These are phyloP conservation scores for Ictalurus furcatus DNA, from an alignment of 2,113 vertebrate genomes.

Conservation along the genomic window DNA sequence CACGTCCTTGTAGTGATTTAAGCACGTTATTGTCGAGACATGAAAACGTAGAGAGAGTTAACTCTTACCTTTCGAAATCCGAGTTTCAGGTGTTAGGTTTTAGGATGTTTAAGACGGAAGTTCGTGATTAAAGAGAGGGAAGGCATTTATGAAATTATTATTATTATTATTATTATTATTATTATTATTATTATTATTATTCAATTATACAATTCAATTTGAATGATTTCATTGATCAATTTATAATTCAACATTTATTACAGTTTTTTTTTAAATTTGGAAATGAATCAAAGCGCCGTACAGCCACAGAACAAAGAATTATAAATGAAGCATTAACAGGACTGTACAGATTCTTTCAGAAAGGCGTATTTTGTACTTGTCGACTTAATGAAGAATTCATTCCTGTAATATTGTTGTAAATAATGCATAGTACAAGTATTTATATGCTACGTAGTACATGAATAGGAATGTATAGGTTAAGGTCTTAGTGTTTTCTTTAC, in stretches of 20 bases:
- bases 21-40: neutral
- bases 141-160: neutral
- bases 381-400: neutral
- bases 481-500: conserved; percentile 15
- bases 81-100: neutral
- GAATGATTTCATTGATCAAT: neutral
- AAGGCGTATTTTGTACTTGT: neutral
- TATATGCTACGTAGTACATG: neutral
- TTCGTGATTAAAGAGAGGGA: neutral
- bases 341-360: neutral
- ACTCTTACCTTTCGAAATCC: neutral
- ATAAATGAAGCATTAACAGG: neutral
- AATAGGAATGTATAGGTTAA: conserved; percentile 14
- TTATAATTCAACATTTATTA: neutral
- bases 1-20: conserved; percentile 16
- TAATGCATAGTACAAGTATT: neutral
- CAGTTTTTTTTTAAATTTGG: neutral
- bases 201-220: neutral
- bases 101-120: neutral
- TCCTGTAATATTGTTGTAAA: neutral
- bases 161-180: neutral
- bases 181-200: neutral
- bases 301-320: neutral
- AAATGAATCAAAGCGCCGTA: neutral
- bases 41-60: conserved; percentile 1